Evolutionary conservation across 2,888 invertebrate species (phyloP).

Genomic region (Lasioglossum leucozonium): DNA sequence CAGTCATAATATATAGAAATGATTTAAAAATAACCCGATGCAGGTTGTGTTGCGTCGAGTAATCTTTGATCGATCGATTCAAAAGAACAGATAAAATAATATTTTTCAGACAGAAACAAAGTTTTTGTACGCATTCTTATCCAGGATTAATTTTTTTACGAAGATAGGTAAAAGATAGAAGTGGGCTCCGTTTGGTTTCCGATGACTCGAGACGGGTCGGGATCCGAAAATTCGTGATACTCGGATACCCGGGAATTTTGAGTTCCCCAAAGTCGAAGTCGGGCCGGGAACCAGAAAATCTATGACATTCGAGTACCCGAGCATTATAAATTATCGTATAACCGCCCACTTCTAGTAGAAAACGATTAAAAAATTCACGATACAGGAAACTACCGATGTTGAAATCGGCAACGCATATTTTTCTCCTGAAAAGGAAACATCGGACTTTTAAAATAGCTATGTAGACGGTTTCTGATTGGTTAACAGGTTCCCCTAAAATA

Average conservation of each 20-base stretch:
- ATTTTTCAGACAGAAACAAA: background rate
- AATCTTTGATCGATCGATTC: conserved; percentile 11
- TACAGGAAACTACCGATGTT: background rate
- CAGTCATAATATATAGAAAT: background rate
- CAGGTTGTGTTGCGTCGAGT: background rate
- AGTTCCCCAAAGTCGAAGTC: too few species aligned
- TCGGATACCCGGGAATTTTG: too few species aligned
- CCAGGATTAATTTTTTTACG: too few species aligned
- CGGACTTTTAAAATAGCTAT: background rate
- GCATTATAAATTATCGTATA: too few species aligned
- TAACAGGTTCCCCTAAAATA: background rate
- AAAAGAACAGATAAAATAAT: background rate
- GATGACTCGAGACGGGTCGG: too few species aligned
- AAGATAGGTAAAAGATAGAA: too few species aligned
- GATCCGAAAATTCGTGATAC: too few species aligned
- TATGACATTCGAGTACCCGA: too few species aligned
- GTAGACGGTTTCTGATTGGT: background rate
- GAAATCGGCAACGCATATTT: conserved; percentile 3
- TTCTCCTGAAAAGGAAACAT: background rate
- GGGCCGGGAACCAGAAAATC: too few species aligned
- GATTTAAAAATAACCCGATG: conserved; percentile 11
- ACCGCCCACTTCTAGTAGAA: background rate
- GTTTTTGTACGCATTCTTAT: background rate
- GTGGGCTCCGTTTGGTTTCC: too few species aligned
- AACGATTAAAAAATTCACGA: background rate